These are phyloP conservation scores for Actinernus sp. DNA, from an alignment of 92 coral and sea anemone species.

Conservation along the genomic window DNA sequence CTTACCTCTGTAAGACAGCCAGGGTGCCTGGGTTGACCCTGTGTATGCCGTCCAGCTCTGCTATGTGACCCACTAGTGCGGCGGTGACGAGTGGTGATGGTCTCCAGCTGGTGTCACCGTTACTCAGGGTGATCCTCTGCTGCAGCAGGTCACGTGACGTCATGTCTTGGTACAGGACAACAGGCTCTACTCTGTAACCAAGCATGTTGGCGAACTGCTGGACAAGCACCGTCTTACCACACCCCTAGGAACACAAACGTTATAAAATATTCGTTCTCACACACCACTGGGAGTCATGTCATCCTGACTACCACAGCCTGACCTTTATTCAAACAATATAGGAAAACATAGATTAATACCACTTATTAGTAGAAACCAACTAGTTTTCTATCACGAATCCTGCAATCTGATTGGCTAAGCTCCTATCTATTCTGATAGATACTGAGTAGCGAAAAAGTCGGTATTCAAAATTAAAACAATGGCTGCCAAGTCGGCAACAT, in stretches of 20 bases:
- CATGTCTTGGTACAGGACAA: conserved; percentile 97
- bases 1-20: conserved; percentile 91
- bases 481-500: too few relatives aligned
- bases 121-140: conserved; percentile 88
- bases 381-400: too few relatives aligned
- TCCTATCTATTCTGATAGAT: too few relatives aligned
- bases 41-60: conserved; percentile 94
- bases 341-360: too few relatives aligned
- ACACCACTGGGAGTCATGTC: too few relatives aligned
- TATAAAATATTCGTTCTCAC: too few relatives aligned
- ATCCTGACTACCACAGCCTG: too few relatives aligned
- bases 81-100: conserved; percentile 90
- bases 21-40: conserved; percentile 96
- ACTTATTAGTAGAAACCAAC: too few relatives aligned
- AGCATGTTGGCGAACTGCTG: conserved; percentile 93
- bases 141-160: conserved; percentile 97
- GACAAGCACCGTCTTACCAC: conserved; percentile 94
- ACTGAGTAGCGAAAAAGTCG: too few relatives aligned
- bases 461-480: too few relatives aligned
- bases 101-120: conserved; percentile 98
- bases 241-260: conserved; percentile 69
- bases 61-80: conserved; percentile 89
- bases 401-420: too few relatives aligned
- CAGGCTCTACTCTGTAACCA: conserved; percentile 94
- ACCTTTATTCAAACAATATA: too few relatives aligned